A percentile compares a stretch with the other conserved stretches of the same genome.
Evolutionary conservation across 2,113 vertebrate genomes (phyloP).

Genomic region (Sminthopsis crassicaudata): DNA sequence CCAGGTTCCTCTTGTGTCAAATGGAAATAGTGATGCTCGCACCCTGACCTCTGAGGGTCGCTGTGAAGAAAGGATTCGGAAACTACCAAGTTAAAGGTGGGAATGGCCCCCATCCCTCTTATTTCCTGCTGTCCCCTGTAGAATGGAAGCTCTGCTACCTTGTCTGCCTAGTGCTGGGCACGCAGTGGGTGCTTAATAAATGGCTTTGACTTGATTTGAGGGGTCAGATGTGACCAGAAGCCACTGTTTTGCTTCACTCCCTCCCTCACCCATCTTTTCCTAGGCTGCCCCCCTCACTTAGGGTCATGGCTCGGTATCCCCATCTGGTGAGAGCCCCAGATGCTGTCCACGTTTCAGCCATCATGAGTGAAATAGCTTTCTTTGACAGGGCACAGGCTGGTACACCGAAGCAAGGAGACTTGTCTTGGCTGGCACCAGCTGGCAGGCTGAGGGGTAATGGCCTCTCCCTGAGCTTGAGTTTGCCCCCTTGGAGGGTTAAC

Average conservation of each 20-base stretch:
- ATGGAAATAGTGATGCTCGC: too few species aligned
- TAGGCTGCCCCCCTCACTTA: background rate
- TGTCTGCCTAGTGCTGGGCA: background rate
- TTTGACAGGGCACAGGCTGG: background rate
- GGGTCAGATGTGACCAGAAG: background rate
- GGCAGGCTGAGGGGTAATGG: too few species aligned
- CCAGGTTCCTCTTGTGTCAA: background rate
- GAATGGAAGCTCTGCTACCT: background rate
- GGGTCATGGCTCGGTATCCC: background rate
- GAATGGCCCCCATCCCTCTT: too few species aligned
- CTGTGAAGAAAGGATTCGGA: background rate
- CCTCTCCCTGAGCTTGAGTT: background rate
- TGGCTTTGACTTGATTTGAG: background rate
- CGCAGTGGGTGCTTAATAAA: background rate
- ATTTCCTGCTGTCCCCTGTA: background rate
- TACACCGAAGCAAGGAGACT: background rate
- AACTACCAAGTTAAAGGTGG: background rate
- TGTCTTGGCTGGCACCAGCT: background rate
- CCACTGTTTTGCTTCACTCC: background rate
- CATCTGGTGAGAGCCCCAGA: background rate
- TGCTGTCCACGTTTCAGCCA: background rate
- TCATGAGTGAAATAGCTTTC: too few species aligned
- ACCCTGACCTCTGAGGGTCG: background rate
- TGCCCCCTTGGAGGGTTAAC: too few species aligned
- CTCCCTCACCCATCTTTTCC: background rate